Percentiles rank a stretch among this genome's conserved stretches.
Evolutionary conservation across 2,888 invertebrate genomes (phyloP).

Genomic region (Drosophila niveifrons): DNA sequence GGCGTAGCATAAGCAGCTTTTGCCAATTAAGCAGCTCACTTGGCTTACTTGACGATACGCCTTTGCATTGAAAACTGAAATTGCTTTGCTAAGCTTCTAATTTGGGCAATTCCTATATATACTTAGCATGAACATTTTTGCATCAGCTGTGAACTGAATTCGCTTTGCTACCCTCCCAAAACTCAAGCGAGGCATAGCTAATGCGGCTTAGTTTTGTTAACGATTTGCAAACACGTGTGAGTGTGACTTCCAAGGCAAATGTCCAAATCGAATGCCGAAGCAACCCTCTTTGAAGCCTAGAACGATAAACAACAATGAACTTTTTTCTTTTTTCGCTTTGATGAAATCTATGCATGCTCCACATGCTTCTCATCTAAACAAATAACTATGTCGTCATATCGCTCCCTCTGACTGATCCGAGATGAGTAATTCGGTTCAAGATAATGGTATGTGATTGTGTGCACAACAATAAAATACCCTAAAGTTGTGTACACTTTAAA

Average conservation of each 20-base stretch:
- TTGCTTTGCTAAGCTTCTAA: conserved; percentile 53
- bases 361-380: conserved; percentile 24
- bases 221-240: conserved; percentile 71
- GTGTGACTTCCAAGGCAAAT: conserved; percentile 37
- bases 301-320: conserved; percentile 42
- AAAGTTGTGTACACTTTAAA: not conserved
- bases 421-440: conserved; percentile 53
- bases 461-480: conserved; percentile 33
- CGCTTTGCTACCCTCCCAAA: conserved; percentile 4
- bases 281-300: conserved; percentile 27
- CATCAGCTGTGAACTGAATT: conserved; percentile 49
- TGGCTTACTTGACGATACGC: conserved; percentile 22
- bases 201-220: conserved; percentile 76
- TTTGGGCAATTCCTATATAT: conserved; percentile 52
- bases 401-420: conserved; percentile 28
- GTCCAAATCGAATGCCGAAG: conserved; percentile 1
- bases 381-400: conserved; percentile 48
- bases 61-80: conserved; percentile 54
- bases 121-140: conserved; percentile 24
- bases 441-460: conserved; percentile 59
- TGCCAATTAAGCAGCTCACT: conserved; percentile 72
- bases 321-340: conserved; percentile 47
- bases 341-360: conserved; percentile 54
- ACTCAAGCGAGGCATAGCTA: conserved; percentile 56
- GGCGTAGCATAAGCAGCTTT: conserved; percentile 64